Evolutionary conservation across 2,113 vertebrate genomes (phyloP), one percentile per base, ranked within the genome.

Genomic region (Percina caprodes): DNA sequence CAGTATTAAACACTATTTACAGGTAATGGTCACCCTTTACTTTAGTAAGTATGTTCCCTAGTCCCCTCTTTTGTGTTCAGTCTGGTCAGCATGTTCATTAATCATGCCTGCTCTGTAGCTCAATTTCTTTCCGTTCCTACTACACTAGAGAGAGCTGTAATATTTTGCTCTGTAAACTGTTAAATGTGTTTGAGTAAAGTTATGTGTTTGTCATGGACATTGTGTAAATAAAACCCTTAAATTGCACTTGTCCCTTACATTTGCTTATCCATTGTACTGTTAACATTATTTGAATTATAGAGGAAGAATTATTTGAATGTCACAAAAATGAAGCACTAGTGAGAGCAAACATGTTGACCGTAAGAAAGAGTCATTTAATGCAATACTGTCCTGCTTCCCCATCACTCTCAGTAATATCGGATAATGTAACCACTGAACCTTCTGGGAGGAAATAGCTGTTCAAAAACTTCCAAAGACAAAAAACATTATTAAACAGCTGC

Each of bases 401-500:
- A 59, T 46, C 33, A 24, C 15, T 62, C 39, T 73, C 18, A 19
- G 35, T 55, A 19, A 55, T 68, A 13, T 16, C n/a, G 21, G 9
- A 46, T 61, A 61, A 76, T 62, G 52, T 23, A 62, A 62, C 48
- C 24, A 74, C 51, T 63, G 63, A 59, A 30, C 16, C 4, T 21
- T 79, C 30, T 12, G 39, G 39, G 6, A 39, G 9, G 16, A 65
- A 66, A 71, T n/a, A 52, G 45, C 60, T 14, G 8, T 45, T 39
- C 16, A n/a, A 45, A 58, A 58, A 52, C n/a, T 56, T 77, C 14
- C 5, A 60, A 77, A 77, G 12, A 33, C 61, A 74, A 39, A 73
- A 48, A 55, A 26, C 19, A 54, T 35, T 33, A 77, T 77, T 59
- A 78, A 48, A n/a, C 13, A 42, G 52, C 51, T 66, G 6, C 16